A percentile compares a stretch with the other conserved stretches of the same genome.
Evolutionary conservation across 35 echinoderm and acorn worm genomes (phyloP).

Genomic region (Lytechinus pictus): DNA sequence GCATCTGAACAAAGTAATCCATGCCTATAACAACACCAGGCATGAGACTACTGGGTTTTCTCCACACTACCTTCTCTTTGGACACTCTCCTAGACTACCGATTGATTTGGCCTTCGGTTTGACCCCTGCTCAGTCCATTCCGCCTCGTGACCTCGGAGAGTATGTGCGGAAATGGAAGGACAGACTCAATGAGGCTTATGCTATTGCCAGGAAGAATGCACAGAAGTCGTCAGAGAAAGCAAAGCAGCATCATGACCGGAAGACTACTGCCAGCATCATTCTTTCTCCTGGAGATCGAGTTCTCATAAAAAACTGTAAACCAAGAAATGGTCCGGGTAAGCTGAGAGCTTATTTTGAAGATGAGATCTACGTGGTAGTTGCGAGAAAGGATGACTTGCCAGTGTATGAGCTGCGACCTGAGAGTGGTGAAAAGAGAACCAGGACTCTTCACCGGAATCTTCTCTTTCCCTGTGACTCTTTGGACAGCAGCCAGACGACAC

Average conservation of each 20-base stretch:
- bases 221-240: constrained; percentile 50
- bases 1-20: constrained; percentile 58
- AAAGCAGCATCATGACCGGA: constrained; percentile 59
- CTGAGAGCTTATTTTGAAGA: too few relatives aligned
- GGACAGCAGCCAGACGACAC: too few relatives aligned
- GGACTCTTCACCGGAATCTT: too few relatives aligned
- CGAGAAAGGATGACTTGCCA: too few relatives aligned
- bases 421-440: too few relatives aligned
- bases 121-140: not conserved
- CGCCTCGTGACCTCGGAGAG: not conserved
- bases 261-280: not conserved
- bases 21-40: constrained; percentile 74
- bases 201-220: constrained; percentile 46
- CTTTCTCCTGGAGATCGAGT: too few relatives aligned
- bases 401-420: too few relatives aligned
- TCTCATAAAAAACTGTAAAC: too few relatives aligned
- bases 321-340: too few relatives aligned
- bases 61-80: constrained; percentile 72
- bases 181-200: constrained; percentile 66
- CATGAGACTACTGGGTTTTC: constrained; percentile 72
- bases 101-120: constrained; percentile 67
- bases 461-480: not conserved
- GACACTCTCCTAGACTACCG: constrained; percentile 52
- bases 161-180: constrained; percentile 73
- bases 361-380: too few relatives aligned